Conservation (phyloP, 2,113 vertebrate species). For the Tachuris rubrigastra region DNA sequence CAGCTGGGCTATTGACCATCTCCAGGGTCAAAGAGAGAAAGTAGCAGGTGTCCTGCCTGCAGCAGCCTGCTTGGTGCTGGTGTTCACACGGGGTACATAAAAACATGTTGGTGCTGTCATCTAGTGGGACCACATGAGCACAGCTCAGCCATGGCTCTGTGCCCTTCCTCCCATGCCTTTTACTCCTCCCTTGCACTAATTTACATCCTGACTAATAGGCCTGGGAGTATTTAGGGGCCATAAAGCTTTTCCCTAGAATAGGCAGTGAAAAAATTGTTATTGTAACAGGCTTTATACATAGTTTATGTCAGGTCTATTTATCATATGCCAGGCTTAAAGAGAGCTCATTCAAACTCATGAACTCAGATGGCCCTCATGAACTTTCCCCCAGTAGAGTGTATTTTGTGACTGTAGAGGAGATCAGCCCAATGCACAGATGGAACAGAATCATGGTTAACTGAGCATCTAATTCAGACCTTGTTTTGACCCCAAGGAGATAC, state of each 20-base stretch:
- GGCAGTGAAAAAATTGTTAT: background rate
- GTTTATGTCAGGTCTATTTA: background rate
- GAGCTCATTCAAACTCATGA: background rate
- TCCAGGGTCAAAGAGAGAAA: background rate
- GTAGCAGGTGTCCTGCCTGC: background rate
- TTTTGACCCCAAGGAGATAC: background rate
- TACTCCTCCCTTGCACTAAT: background rate
- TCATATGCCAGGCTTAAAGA: background rate
- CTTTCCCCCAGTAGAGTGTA: background rate
- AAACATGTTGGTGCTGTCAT: conserved; percentile 38
- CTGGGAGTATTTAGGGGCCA: background rate
- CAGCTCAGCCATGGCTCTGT: background rate
- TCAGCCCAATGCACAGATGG: background rate
- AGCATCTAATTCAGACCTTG: background rate
- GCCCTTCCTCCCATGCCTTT: background rate
- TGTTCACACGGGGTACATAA: fast-evolving
- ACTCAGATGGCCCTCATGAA: background rate
- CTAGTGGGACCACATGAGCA: conserved; percentile 20
- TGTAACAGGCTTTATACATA: background rate
- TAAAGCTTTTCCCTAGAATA: background rate
- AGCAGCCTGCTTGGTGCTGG: background rate
- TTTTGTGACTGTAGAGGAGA: background rate
- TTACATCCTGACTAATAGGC: background rate
- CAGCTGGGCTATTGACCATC: fast-evolving
- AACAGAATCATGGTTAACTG: background rate